Conservation (phyloP, 2,888 invertebrate genomes). For the Euproctis similis region DNA sequence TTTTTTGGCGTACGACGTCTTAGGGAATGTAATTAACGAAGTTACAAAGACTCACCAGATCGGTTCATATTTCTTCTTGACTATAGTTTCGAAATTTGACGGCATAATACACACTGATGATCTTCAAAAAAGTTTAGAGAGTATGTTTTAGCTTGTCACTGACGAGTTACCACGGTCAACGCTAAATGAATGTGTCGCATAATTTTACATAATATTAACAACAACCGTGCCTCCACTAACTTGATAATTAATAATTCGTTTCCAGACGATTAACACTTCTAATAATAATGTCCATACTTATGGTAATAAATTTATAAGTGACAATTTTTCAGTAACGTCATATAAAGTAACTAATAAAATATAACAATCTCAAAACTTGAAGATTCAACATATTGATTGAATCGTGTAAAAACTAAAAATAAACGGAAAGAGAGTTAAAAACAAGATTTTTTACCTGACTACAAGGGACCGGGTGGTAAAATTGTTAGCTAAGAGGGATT, state of each 20-base stretch:
- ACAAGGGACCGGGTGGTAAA: too few species aligned
- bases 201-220: slow-evolving; percentile 7
- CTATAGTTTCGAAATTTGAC: slow-evolving; percentile 17
- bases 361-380: background rate
- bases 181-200: slow-evolving; percentile 18
- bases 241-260: slow-evolving; percentile 42
- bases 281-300: slow-evolving; percentile 16
- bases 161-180: slow-evolving; percentile 12
- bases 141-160: slow-evolving; percentile 6
- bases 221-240: slow-evolving; percentile 24
- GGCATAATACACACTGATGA: slow-evolving; percentile 22
- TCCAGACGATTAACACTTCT: slow-evolving; percentile 39
- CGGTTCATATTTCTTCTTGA: slow-evolving; percentile 34
- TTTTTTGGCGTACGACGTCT: too few species aligned
- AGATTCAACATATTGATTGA: too few species aligned
- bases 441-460: too few species aligned
- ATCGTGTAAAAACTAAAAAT: too few species aligned
- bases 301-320: slow-evolving; percentile 25
- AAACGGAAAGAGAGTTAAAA: too few species aligned
- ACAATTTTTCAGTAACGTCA: slow-evolving; percentile 10
- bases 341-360: slow-evolving; percentile 3
- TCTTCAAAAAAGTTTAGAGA: background rate
- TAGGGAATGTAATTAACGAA: too few species aligned
- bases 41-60: slow-evolving; percentile 39
- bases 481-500: too few species aligned